Evolutionary conservation across 2,888 invertebrate genomes (phyloP).

Genomic region (Drosophila neotestacea): DNA sequence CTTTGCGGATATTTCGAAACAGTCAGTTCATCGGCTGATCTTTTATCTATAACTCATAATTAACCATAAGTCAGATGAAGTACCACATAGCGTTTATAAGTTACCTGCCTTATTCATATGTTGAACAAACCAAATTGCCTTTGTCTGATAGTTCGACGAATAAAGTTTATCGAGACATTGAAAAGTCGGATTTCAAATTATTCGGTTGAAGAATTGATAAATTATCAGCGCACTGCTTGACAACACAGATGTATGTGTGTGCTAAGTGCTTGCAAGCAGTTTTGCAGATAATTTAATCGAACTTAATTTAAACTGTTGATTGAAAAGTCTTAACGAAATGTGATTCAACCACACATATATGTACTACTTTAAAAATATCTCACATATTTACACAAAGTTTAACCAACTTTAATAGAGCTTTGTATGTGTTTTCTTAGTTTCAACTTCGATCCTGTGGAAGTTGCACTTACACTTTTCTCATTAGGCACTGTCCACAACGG

Average conservation of each 20-base stretch:
- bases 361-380: not conserved
- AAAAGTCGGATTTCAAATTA: no score
- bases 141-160: no score
- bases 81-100: no score
- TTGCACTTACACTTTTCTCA: slow-evolving; percentile 74
- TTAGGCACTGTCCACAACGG: slow-evolving; percentile 41
- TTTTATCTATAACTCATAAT: no score
- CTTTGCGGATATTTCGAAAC: no score
- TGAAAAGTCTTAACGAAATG: not conserved
- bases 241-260: not conserved
- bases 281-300: not conserved
- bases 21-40: no score
- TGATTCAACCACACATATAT: not conserved
- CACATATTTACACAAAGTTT: slow-evolving; percentile 9
- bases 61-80: no score
- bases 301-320: not conserved
- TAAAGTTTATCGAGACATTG: no score
- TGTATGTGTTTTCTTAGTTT: slow-evolving; percentile 20
- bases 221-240: not conserved
- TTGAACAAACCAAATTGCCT: no score
- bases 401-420: slow-evolving; percentile 15
- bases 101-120: no score
- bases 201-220: not conserved
- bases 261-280: not conserved
- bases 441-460: slow-evolving; percentile 40